Evolutionary conservation across 2,888 invertebrate genomes (phyloP), one percentile per base, ranked within the genome.

Genomic region (Tenodera sinensis): DNA sequence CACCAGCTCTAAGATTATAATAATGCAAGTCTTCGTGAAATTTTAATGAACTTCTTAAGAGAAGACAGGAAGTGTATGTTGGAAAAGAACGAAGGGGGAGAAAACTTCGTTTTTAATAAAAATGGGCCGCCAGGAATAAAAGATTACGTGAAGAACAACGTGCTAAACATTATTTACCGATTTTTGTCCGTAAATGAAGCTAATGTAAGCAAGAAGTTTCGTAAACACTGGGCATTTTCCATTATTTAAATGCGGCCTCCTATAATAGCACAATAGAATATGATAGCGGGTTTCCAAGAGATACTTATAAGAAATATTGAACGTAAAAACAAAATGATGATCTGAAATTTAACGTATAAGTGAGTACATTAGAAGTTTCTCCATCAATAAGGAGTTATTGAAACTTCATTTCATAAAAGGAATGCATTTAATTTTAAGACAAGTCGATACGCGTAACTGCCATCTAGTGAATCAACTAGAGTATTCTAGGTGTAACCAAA

Each of bases 21-120:
- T 89, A 89, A 87, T 83, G 89, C 89, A 89, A 82, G 83, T 14
- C 86, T 89, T 89, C 89, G 85, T 89, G 89, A 89, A 89, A 89
- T 89, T 89, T 89, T 89, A 89, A 89, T 89, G 89, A 89, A 87
- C 87, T 89, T 89, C 85, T 89, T 87, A 89, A 89, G 89, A 88
- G 81, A 86, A 28, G 86, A 81, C 25, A 71, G 54, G 54, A 71
- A 71, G 54, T 71, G 54, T 71, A 71, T 71, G 54, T 71, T 71
- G 25, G 54, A 71, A 25, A 71, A 71, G 54, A 71, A 71, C 54
- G 54, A 20, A 71, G 20, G 54, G 25, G 54, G 54, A 71, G 54
- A 71, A 71, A 71, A 71, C 54, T 71, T 71, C 54, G 54, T 71
- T 71, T 71, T 71, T 71, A 71, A 71, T 71, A 71, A 71, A 71